Conservation (phyloP, 30 jellyfish, hydroid and myxozoan species). For the Aurelia sp. region DNA sequence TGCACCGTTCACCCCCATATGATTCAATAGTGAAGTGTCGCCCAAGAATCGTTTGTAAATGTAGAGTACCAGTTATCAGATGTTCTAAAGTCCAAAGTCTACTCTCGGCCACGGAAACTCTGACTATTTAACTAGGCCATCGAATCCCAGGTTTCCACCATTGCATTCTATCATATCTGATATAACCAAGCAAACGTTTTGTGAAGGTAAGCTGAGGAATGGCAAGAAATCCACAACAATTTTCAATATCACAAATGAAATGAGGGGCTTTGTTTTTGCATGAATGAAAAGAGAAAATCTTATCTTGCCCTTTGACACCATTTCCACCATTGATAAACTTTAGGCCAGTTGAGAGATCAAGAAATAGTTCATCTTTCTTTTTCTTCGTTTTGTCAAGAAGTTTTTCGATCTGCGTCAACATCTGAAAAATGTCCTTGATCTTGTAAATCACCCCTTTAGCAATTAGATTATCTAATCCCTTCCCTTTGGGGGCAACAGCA, state of each 20-base stretch:
- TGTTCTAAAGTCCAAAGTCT: neutral
- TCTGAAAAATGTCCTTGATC: slow-evolving; percentile 31
- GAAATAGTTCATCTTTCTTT: slow-evolving; percentile 6
- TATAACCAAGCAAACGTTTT: slow-evolving; percentile 73
- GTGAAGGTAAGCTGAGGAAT: slow-evolving; percentile 68
- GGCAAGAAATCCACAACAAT: slow-evolving; percentile 58
- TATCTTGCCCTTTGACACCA: slow-evolving; percentile 4
- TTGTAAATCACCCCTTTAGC: slow-evolving; percentile 43
- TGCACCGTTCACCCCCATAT: too few relatives aligned
- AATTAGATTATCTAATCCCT: slow-evolving; percentile 10
- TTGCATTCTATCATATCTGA: slow-evolving; percentile 41
- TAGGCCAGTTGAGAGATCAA: slow-evolving; percentile 34
- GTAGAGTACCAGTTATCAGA: neutral
- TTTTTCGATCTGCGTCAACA: slow-evolving; percentile 33
- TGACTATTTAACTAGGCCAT: slow-evolving; percentile 26
- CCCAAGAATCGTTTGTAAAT: neutral
- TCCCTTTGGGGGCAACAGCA: slow-evolving; percentile 46
- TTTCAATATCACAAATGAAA: slow-evolving; percentile 52
- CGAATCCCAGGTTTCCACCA: slow-evolving; percentile 78
- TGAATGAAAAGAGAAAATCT: slow-evolving; percentile 6
- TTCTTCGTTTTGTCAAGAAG: slow-evolving; percentile 12
- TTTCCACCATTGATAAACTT: slow-evolving; percentile 31
- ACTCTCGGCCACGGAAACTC: too few relatives aligned
- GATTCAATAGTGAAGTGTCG: too few relatives aligned
- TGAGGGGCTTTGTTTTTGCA: slow-evolving; percentile 70